phyloP scores from a whole-genome alignment of 2,797 vertebrate species.

The Zenarchopterus dispar region DNA sequence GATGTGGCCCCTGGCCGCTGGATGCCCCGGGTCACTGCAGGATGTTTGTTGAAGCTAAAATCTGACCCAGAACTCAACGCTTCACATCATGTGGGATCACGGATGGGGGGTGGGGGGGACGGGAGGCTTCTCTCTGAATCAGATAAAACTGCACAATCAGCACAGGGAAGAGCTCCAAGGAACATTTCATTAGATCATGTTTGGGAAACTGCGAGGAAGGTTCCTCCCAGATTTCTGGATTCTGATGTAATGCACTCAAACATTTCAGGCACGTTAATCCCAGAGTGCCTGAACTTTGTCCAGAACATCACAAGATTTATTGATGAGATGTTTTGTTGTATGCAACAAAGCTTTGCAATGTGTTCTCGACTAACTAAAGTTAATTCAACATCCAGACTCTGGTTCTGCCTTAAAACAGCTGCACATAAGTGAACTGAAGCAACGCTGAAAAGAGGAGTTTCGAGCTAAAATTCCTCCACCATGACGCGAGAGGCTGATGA shows the following conservation, averaged over 20 bases:
- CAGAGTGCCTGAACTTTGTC: conserved; percentile 10
- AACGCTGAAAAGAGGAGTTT: too few species aligned
- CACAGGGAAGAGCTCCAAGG: conserved; percentile 21
- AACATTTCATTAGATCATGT: conserved; percentile 59
- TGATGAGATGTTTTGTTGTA: conserved; percentile 1
- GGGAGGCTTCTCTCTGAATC: conserved; percentile 25
- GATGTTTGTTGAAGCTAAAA: conserved; percentile 21
- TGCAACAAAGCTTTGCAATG: not conserved
- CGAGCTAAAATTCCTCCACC: too few species aligned
- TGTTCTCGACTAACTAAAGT: not conserved
- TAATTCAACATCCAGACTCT: too few species aligned
- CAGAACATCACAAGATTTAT: conserved; percentile 19
- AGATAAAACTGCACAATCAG: conserved; percentile 21
- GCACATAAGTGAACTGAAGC: too few species aligned
- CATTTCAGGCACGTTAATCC: conserved; percentile 40
- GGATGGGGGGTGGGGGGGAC: too few species aligned
- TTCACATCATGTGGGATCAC: conserved; percentile 29
- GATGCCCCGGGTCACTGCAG: conserved; percentile 13
- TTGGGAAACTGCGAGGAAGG: conserved; percentile 41
- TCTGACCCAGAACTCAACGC: conserved; percentile 23
- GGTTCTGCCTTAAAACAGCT: too few species aligned
- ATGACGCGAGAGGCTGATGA: too few species aligned
- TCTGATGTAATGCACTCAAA: conserved; percentile 56
- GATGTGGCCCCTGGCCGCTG: conserved; percentile 21
- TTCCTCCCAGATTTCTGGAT: conserved; percentile 61